Evolutionary conservation across 2,113 vertebrate species (phyloP), one percentile per base, ranked within the genome.

Genomic region (Solea solea): DNA sequence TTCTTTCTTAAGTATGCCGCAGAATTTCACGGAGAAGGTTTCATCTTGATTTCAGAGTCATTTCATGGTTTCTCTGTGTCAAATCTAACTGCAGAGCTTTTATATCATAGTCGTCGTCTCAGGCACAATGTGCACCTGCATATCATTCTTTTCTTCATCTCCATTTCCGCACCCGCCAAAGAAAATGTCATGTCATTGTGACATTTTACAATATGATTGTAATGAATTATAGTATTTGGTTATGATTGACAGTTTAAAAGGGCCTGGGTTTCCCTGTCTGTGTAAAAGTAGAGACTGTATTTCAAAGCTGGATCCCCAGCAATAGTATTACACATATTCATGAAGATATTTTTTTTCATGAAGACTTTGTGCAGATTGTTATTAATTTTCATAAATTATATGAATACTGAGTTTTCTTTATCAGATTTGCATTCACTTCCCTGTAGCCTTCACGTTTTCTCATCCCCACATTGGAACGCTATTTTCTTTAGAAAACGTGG

Each of bases 171-270:
- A 44, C 21, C 4, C 25, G 55, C 40, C 27, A 34, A 28, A 10
- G 2, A 21, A 59, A 44, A 44, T 44, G 42, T 44, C 42, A 34
- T 65, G 25, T 75, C 45, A 46, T 16, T 11, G 53, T 42, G n/a
- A 49, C 41, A 68, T 63, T 53, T 65, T 27, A 2, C 60, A 52
- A 3, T 59, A 42, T 62, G 11, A 50, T 10, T 62, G 13, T 11
- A n/a, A 11, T 44, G 16, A 46, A 61, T 51, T 41, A 12, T 5
- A 58, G 41, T 39, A 34, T 45, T 55, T 42, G 34, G 56, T 40
- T 8, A 53, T 28, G 53, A 27, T 0, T 54, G 34, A 53, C 39
- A 63, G 14, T 45, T 15, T 62, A 10, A 57, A 4, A 56, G 27
- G 9, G 6, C 28, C 39, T 16, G 13, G 49, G 6, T 45, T 48